These are phyloP conservation scores for Passer montanus DNA, from an alignment of 2,113 vertebrate genomes.

Conservation along the genomic window DNA sequence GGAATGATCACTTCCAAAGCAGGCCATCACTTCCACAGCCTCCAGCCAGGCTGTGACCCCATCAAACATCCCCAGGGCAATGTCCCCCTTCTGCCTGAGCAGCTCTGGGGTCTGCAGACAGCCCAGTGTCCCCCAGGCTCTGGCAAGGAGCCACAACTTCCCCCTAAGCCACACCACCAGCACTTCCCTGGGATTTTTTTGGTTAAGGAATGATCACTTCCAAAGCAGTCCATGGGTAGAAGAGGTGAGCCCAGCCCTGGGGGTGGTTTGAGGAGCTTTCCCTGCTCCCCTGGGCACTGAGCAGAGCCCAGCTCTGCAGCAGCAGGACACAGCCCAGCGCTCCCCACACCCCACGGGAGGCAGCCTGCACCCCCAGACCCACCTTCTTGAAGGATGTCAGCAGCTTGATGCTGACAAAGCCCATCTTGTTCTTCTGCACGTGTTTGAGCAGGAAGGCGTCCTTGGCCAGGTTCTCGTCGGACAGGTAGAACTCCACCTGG, in stretches of 20 bases:
- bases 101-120: too few relatives aligned
- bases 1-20: background rate
- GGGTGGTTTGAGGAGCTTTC: background rate
- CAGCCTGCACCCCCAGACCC: background rate
- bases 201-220: fast-evolving
- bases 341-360: background rate
- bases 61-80: background rate
- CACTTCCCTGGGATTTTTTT: fast-evolving
- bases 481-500: constrained; percentile 78
- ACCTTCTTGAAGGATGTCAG: constrained; percentile 83
- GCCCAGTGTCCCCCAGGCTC: fast-evolving
- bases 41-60: background rate
- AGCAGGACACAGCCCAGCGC: background rate
- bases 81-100: fast-evolving
- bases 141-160: too few relatives aligned
- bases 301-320: background rate
- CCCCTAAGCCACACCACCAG: fast-evolving
- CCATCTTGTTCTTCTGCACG: constrained; percentile 79
- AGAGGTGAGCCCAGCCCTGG: background rate
- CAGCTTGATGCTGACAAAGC: constrained; percentile 80
- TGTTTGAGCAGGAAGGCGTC: constrained; percentile 81
- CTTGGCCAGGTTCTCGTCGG: constrained; percentile 73
- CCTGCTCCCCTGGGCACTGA: background rate
- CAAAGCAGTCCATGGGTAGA: fast-evolving
- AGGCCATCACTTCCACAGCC: too few relatives aligned